Base-by-base conservation (phyloP, 2,113 vertebrate genomes). In the Gobius niger region DNA sequence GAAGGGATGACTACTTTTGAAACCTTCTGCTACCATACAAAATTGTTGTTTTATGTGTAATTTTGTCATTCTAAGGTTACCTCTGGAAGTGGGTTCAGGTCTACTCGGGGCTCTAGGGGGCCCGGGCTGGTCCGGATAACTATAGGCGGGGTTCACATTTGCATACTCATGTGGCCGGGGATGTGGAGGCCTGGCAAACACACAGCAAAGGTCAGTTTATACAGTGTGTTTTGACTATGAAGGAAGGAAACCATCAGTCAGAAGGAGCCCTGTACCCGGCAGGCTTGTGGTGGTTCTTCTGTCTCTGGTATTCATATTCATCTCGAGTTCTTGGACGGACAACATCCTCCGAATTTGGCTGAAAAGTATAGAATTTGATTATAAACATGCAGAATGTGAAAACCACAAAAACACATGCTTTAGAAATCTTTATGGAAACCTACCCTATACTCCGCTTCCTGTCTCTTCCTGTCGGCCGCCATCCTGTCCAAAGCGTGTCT, bases 391-490 rank as follows among this genome's bases (percentile, higher is more conserved):
- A 49, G 11, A 19, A 65, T 9, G 24, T 34, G 24, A 34, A 44
- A 13, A 1, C 12, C 11, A 13, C 40, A 50, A 61, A 67, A 79
- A 49, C 19, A 40, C 4, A 16, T 2, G 1, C 49, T 56, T 67
- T n/a, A 34, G 73, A 75, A 79, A 12, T 12, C 50, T 5, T 52
- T 47, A 9, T 11, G 40, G 47, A 53, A 69, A 67, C 63, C 82
- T 71, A 98, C 96, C 95, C 94, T 94, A 89, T 90, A 85, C 47
- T 96, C 94, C 40, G 87, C 84, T n/a, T 96, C 96, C 14, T 86
- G 87, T 63, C 92, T 92, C 71, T 85, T 94, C 82, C 81, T 95
- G 18, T 95, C 95, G 64, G 90, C 71, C 1, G 90, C 93, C 62
- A 90, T 89, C 67, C 90, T 95, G 67, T 96, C 95, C 72, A 81